Evolutionary conservation across 2,797 vertebrate species (phyloP).

Genomic region (Eutrigla gurnardus): DNA sequence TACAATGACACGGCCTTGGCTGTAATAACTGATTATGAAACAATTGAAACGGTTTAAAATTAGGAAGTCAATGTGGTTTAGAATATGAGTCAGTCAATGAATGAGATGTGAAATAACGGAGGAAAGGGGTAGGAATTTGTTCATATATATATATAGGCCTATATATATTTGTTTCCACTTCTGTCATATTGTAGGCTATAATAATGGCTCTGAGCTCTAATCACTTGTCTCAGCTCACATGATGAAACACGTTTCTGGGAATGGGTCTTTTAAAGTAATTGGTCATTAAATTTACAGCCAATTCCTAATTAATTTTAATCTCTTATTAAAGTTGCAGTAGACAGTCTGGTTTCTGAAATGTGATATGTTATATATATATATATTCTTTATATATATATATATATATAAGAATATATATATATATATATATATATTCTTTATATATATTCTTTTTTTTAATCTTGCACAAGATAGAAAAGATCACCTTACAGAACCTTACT

Average conservation of each 20-base stretch:
- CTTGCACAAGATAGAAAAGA: background rate
- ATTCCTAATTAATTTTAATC: slow-evolving; percentile 21
- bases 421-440: too few relatives aligned
- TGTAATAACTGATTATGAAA: background rate
- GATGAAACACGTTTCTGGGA: background rate
- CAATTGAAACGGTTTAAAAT: background rate
- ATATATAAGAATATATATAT: too few relatives aligned
- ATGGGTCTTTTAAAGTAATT: background rate
- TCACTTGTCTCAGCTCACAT: background rate
- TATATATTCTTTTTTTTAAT: background rate
- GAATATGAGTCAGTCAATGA: background rate
- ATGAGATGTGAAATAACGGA: background rate
- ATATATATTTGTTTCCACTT: background rate
- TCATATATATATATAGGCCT: too few relatives aligned
- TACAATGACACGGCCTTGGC: background rate
- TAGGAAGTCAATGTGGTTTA: background rate
- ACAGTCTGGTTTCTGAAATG: background rate
- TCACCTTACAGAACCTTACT: background rate
- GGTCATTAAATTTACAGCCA: slow-evolving; percentile 42
- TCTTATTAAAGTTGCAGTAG: slow-evolving; percentile 43
- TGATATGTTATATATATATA: background rate
- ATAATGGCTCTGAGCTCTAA: background rate
- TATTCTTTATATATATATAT: too few relatives aligned
- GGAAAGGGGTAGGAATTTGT: background rate
- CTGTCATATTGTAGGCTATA: background rate